A percentile compares a stretch with the other conserved stretches of the same genome.
Conservation (phyloP, 2,797 vertebrate genomes). For the Anableps anableps region DNA sequence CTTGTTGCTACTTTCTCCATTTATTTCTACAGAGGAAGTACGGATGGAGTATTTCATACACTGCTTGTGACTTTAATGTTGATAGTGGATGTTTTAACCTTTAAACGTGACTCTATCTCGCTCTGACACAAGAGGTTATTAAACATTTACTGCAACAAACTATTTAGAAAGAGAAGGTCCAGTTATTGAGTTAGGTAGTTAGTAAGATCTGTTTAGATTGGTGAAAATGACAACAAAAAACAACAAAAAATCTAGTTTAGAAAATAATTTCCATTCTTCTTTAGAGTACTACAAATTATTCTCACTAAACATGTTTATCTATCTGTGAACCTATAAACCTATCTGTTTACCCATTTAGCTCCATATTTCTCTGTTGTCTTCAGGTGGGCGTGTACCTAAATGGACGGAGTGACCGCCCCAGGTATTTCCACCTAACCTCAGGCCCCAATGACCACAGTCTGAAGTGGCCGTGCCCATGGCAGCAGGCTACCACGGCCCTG, state of each 20-base stretch:
- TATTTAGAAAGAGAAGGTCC: too few relatives aligned
- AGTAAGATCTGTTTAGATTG: not conserved
- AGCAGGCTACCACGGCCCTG: constrained; percentile 85
- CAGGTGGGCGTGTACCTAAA: constrained; percentile 79
- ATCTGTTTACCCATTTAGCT: not conserved
- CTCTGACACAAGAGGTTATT: too few relatives aligned
- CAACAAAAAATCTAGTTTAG: not conserved
- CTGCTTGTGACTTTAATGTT: too few relatives aligned
- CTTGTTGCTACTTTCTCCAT: too few relatives aligned
- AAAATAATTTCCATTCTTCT: not conserved
- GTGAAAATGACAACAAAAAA: not conserved
- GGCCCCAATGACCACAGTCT: constrained; percentile 84
- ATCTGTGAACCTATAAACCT: not conserved
- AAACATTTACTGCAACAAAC: too few relatives aligned
- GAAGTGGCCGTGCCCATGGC: constrained; percentile 90
- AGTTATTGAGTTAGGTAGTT: not conserved
- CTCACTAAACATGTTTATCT: not conserved
- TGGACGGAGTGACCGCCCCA: constrained; percentile 29
- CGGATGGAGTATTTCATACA: too few relatives aligned
- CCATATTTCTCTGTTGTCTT: constrained; percentile 64
- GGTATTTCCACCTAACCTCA: constrained; percentile 83
- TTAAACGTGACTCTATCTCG: too few relatives aligned
- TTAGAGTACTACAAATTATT: not conserved
- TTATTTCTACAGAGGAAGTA: too few relatives aligned
- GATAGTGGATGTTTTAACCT: too few relatives aligned